Base-by-base conservation (phyloP, 92 coral and sea anemone genomes). In the Porites rus region DNA sequence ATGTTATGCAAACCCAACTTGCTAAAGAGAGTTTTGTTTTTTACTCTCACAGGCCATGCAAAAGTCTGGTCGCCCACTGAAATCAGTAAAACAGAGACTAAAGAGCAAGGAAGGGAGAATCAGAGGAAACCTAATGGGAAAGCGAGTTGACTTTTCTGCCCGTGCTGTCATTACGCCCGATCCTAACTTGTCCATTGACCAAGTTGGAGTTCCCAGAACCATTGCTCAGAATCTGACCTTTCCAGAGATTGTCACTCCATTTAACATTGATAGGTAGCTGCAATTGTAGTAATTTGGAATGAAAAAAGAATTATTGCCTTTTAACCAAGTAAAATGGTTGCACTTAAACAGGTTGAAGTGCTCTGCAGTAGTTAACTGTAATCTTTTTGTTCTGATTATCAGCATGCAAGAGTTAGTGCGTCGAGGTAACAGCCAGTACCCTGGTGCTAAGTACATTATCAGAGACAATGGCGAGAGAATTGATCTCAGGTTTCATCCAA, bases 141-240 rank as follows among this genome's bases (percentile, higher is more conserved):
- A 97, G 63, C 93, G 99, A 86, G 99, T 97, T 56, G 99, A 97
- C 87, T 97, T 97, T 85, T 97, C 99, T 25, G 98, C 99, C 12
- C 97, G 99, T 81, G 99, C 99, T 84, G 99, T 97, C 14, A 97
- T 97, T 86, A 97, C 99, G 43, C 99, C 99, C 19, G 99, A 97
- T 72, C 99, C 99, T 31, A 92, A 89, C 62, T 84, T 97, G 66
- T 85, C 94, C 12, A 97, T 97, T 85, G 99, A 97, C 79, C 99
- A 97, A 90, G 99, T 97, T 75, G 99, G 99, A 13, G 98, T 97
- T 10, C 99, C 99, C 10, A 84, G 99, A 72, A 95, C 96, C 78
- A 95, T 97, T 83, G 99, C 99, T 6, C 99, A 97, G 91, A 97
- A 97, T 43, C 94, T 97, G 43, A 95, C 98, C 61, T 97, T 97